A percentile compares a stretch with the other conserved stretches of the same genome.
These are phyloP conservation scores for Morus bassanus DNA, from an alignment of 2,797 vertebrate species.

Conservation along the genomic window DNA sequence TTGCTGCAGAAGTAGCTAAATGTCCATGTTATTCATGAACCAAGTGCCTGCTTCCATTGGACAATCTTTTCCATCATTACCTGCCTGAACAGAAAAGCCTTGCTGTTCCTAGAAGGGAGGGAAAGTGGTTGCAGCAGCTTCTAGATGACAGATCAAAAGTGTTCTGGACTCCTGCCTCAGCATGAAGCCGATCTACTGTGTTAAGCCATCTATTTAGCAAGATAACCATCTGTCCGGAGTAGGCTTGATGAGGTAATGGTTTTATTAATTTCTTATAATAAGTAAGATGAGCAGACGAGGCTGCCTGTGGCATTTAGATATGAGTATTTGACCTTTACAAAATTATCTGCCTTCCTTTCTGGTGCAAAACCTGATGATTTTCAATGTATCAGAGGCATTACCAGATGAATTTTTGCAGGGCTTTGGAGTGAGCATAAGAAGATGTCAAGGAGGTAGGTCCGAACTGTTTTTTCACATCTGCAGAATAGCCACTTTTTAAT, in stretches of 20 bases:
- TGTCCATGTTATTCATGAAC: background rate
- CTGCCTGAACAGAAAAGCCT: background rate
- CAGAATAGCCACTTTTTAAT: background rate
- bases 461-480: background rate
- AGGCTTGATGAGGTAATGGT: conserved; percentile 18
- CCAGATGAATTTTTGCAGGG: background rate
- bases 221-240: conserved; percentile 20
- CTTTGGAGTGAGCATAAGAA: background rate
- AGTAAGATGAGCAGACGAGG: background rate
- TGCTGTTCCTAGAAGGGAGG: conserved; percentile 3
- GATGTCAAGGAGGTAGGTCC: background rate
- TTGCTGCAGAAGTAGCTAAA: background rate
- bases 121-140: background rate
- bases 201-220: conserved; percentile 20
- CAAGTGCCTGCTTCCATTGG: background rate
- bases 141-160: background rate
- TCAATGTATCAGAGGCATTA: background rate
- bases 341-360: background rate
- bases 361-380: background rate
- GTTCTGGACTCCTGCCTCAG: conserved; percentile 13
- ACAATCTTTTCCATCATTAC: background rate
- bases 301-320: background rate
- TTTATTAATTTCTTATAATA: conserved; percentile 38
- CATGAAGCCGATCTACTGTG: background rate
- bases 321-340: background rate